phyloP scores from a whole-genome alignment of 1,140 invertebrate species.

The Ceratina calcarata region DNA sequence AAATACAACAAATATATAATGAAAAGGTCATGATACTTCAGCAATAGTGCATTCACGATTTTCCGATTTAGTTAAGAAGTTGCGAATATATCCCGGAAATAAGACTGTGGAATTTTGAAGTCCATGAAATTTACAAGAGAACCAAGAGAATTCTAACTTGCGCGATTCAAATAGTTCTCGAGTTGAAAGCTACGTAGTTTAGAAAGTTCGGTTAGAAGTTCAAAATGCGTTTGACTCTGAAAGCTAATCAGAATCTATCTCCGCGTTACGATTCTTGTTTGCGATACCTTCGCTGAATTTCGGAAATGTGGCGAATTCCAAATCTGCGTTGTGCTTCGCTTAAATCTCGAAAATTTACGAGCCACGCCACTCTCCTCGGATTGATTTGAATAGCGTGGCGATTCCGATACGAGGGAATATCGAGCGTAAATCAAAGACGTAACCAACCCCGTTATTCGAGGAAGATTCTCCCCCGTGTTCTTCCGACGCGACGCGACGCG shows the following conservation, averaged over 20 bases:
- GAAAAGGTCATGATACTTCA: too few species aligned
- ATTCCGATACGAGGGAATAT: conserved; percentile 10
- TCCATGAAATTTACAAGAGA: not conserved
- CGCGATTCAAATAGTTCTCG: not conserved
- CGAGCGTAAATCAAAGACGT: conserved; percentile 23
- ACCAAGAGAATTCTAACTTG: not conserved
- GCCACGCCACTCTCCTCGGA: not conserved
- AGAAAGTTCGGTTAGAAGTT: not conserved
- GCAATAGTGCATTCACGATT: too few species aligned
- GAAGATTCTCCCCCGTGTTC: conserved; percentile 18
- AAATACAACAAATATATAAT: too few species aligned
- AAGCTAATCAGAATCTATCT: not conserved
- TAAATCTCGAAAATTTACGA: not conserved
- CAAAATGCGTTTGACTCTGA: not conserved
- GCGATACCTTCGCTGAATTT: too few species aligned
- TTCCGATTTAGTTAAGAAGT: too few species aligned
- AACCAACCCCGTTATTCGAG: conserved; percentile 11
- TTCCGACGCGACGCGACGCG: conserved; percentile 1
- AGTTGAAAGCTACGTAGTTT: not conserved
- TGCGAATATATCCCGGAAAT: too few species aligned
- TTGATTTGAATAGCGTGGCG: conserved; percentile 15
- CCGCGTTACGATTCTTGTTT: not conserved
- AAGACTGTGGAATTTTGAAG: not conserved
- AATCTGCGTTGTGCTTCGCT: not conserved
- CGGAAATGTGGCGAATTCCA: not conserved